Conservation (phyloP, 2,113 vertebrate species). For the Pleuronectes platessa region DNA sequence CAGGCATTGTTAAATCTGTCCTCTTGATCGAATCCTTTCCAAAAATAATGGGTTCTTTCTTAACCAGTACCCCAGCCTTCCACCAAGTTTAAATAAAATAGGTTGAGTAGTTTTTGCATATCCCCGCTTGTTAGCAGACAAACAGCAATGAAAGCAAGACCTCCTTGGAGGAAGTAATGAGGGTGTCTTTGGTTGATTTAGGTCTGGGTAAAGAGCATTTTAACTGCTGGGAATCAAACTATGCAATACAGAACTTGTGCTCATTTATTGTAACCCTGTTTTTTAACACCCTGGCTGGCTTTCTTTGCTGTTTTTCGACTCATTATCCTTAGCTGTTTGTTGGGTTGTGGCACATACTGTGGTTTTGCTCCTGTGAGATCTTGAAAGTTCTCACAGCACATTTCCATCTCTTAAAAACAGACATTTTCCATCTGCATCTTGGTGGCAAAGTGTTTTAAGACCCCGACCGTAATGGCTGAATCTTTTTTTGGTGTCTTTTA, state of each 20-base stretch:
- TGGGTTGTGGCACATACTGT: constrained; percentile 4
- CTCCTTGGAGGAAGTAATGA: not conserved
- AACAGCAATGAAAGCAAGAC: not conserved
- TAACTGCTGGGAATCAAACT: not conserved
- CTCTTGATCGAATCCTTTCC: not conserved
- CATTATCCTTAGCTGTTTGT: constrained; percentile 22
- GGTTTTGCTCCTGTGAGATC: not conserved
- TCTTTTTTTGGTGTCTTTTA: constrained; percentile 16
- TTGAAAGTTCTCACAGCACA: constrained; percentile 10
- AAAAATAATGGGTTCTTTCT: no score
- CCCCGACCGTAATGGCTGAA: constrained; percentile 15
- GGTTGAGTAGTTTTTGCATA: not conserved
- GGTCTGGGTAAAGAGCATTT: not conserved
- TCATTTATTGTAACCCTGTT: not conserved
- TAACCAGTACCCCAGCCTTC: not conserved
- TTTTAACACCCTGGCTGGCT: not conserved
- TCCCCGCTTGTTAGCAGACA: not conserved
- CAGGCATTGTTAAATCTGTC: not conserved
- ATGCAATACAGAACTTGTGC: not conserved
- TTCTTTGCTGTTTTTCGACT: constrained; percentile 16
- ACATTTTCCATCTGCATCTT: constrained; percentile 8
- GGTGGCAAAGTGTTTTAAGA: constrained; percentile 34
- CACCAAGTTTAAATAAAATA: not conserved
- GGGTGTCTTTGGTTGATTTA: not conserved
- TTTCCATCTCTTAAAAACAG: constrained; percentile 3